phyloP scores from a whole-genome alignment of 2,113 vertebrate genomes.

The Otus sunia region DNA sequence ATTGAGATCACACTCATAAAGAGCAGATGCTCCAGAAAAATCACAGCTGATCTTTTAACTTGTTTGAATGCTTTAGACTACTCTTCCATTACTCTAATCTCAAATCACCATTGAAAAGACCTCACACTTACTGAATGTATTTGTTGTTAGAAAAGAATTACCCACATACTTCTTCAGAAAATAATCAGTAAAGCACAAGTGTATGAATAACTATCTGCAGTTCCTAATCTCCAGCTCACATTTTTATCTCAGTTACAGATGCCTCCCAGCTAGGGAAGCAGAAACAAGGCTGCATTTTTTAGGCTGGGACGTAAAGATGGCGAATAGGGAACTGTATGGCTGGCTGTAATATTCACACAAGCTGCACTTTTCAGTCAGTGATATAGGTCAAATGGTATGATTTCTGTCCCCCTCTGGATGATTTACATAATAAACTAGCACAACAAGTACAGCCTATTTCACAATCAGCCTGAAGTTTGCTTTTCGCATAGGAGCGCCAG shows the following conservation, averaged over 20 bases:
- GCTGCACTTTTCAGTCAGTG: not conserved
- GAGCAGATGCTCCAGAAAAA: not conserved
- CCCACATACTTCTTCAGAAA: not conserved
- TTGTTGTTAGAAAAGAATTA: not conserved
- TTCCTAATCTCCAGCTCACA: not conserved
- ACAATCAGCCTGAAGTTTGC: conserved; percentile 8
- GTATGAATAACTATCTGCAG: not conserved
- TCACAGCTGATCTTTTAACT: not conserved
- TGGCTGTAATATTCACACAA: not conserved
- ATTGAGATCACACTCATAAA: not conserved
- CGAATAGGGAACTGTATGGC: not conserved
- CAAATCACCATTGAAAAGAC: not conserved
- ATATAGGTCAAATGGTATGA: not conserved
- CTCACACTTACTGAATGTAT: not conserved
- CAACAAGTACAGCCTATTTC: not conserved
- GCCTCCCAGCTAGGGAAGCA: not conserved
- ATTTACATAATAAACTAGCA: not conserved
- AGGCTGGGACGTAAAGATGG: not conserved
- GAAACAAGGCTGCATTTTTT: not conserved
- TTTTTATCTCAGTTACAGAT: not conserved
- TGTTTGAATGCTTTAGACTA: not conserved
- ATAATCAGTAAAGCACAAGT: not conserved
- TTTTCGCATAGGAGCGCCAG: not conserved
- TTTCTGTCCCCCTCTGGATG: not conserved
- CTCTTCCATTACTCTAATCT: not conserved